Conservation (phyloP, 2,113 vertebrate species). For the Phalacrocorax carbo region DNA sequence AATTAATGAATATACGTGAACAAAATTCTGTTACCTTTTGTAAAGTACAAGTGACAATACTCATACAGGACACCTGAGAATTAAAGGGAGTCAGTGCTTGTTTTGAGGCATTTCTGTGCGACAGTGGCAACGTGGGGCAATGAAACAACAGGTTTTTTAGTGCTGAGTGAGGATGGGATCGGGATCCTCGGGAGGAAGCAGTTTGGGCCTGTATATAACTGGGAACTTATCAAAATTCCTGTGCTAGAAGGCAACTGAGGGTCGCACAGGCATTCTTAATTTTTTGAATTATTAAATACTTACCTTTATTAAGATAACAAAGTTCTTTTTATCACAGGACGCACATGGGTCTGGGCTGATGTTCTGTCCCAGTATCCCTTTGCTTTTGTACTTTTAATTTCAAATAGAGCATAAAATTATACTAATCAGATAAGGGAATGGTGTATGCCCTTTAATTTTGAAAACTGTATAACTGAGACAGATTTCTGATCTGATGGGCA, state of each 20-base stretch:
- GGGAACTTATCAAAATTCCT: background rate
- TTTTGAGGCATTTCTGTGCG: background rate
- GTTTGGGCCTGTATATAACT: background rate
- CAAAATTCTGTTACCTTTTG: background rate
- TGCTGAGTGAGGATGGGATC: background rate
- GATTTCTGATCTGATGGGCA: background rate
- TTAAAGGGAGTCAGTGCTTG: background rate
- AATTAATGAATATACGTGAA: background rate
- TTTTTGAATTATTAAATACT: background rate
- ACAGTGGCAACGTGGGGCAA: background rate
- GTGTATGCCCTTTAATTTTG: background rate
- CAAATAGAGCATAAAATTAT: background rate
- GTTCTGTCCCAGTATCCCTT: background rate
- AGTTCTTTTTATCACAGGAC: background rate
- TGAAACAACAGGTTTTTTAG: background rate
- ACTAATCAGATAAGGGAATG: background rate
- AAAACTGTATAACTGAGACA: fast-evolving
- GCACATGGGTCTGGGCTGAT: background rate
- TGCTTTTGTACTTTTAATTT: background rate
- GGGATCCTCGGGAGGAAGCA: background rate
- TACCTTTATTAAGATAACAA: background rate
- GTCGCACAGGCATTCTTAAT: background rate
- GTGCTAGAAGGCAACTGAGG: background rate
- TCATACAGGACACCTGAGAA: background rate
- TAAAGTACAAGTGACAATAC: background rate